phyloP scores from a whole-genome alignment of 2,113 vertebrate species.

The Henicopernis longicauda region DNA sequence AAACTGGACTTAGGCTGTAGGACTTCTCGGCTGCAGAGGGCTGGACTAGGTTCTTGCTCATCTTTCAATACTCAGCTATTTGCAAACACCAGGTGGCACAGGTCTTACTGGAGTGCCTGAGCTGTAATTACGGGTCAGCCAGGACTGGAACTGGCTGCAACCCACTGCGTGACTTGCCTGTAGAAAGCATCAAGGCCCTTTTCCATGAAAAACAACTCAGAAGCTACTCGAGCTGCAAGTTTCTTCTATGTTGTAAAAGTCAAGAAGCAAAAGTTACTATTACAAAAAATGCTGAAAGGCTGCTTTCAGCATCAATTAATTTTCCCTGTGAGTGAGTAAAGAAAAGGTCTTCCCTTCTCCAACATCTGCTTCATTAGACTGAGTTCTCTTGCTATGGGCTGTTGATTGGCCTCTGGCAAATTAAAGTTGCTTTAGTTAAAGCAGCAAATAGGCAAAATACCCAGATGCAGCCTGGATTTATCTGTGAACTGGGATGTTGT shows the following conservation, averaged over 20 bases:
- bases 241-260: background rate
- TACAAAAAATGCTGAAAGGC: background rate
- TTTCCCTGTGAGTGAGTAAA: background rate
- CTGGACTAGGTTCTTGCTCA: background rate
- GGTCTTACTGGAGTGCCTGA: background rate
- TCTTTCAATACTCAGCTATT: background rate
- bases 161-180: background rate
- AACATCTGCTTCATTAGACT: conserved; percentile 20
- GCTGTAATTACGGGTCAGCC: background rate
- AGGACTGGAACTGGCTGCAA: background rate
- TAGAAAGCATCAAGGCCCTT: background rate
- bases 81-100: background rate
- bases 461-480: background rate
- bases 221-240: background rate
- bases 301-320: conserved; percentile 15
- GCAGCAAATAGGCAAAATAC: background rate
- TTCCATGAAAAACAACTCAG: background rate
- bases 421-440: conserved; percentile 10
- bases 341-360: conserved; percentile 9
- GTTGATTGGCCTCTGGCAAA: background rate
- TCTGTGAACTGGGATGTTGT: background rate
- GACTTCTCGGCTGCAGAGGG: background rate
- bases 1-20: background rate
- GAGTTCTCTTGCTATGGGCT: background rate
- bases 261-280: background rate